These are phyloP conservation scores for Sphenodon punctatus DNA, from an alignment of 2,797 vertebrate genomes.

Conservation along the genomic window DNA sequence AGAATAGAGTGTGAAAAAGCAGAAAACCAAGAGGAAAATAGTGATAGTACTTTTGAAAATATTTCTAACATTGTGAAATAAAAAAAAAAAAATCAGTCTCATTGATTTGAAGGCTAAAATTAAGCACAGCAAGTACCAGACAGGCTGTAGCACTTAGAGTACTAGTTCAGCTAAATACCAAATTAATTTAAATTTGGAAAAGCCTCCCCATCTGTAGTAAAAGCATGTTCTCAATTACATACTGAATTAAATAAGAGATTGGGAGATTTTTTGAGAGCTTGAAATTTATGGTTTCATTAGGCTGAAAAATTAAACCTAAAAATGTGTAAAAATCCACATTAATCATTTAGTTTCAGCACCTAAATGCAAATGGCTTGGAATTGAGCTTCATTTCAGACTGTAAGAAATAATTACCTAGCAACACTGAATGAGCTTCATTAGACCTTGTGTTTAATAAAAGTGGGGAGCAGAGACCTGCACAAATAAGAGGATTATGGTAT, in stretches of 20 bases:
- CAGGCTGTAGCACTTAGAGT: slow-evolving; percentile 39
- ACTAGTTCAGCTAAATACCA: slow-evolving; percentile 30
- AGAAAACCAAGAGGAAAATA: not conserved
- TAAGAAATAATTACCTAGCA: slow-evolving; percentile 68
- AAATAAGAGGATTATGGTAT: slow-evolving; percentile 60
- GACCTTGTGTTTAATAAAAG: slow-evolving; percentile 51
- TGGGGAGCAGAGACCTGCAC: slow-evolving; percentile 24
- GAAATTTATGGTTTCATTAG: slow-evolving; percentile 75
- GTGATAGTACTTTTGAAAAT: not conserved
- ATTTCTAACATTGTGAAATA: slow-evolving; percentile 38
- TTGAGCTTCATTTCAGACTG: slow-evolving; percentile 60
- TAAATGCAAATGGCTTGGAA: slow-evolving; percentile 74
- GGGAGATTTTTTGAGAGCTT: slow-evolving; percentile 51
- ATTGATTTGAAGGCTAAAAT: slow-evolving; percentile 29
- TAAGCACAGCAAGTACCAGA: slow-evolving; percentile 15
- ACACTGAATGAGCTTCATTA: slow-evolving; percentile 59
- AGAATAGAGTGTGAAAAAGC: no score
- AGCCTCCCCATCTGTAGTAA: slow-evolving; percentile 44
- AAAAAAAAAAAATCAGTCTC: slow-evolving; percentile 15
- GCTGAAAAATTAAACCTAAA: slow-evolving; percentile 76
- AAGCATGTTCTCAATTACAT: slow-evolving; percentile 67
- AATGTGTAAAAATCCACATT: slow-evolving; percentile 72
- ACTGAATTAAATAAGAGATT: slow-evolving; percentile 67
- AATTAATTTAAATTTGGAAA: slow-evolving; percentile 66
- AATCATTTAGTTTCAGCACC: slow-evolving; percentile 73